These are phyloP conservation scores for Pseudochirops corinnae DNA, from an alignment of 2,797 vertebrate genomes.

Conservation along the genomic window DNA sequence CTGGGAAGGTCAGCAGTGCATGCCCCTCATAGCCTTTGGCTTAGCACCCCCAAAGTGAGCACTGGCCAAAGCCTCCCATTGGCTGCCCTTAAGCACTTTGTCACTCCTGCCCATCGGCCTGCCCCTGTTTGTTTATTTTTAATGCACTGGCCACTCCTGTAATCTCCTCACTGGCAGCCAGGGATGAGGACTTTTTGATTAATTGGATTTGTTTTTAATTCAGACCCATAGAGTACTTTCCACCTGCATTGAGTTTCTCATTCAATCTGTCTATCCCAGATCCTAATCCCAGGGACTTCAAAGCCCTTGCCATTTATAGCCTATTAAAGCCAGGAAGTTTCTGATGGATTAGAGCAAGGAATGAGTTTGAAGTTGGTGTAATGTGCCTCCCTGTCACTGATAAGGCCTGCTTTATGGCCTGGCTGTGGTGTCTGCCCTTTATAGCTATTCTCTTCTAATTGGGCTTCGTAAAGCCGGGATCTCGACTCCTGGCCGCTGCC, in stretches of 20 bases:
- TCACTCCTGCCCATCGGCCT: constrained; percentile 48
- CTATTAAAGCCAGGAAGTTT: constrained; percentile 91
- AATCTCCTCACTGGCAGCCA: constrained; percentile 73
- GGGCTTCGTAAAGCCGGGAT: constrained; percentile 75
- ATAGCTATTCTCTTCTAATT: constrained; percentile 85
- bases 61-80: not conserved
- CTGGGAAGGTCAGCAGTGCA: constrained; percentile 44
- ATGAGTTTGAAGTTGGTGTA: constrained; percentile 89
- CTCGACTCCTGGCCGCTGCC: constrained; percentile 64
- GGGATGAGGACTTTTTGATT: constrained; percentile 80
- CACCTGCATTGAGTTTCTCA: constrained; percentile 83
- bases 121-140: constrained; percentile 60
- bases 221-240: constrained; percentile 78
- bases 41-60: not conserved
- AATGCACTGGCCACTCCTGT: constrained; percentile 67
- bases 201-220: constrained; percentile 86
- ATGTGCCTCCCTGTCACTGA: constrained; percentile 87
- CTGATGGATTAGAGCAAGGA: constrained; percentile 89
- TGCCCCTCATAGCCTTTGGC: constrained; percentile 25
- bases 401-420: constrained; percentile 87
- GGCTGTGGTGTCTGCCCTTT: constrained; percentile 87
- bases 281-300: constrained; percentile 87
- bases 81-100: constrained; percentile 49
- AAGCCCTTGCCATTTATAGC: constrained; percentile 90
- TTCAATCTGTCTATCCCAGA: constrained; percentile 84